Conservation (phyloP, 2,113 vertebrate genomes). For the Naja naja region DNA sequence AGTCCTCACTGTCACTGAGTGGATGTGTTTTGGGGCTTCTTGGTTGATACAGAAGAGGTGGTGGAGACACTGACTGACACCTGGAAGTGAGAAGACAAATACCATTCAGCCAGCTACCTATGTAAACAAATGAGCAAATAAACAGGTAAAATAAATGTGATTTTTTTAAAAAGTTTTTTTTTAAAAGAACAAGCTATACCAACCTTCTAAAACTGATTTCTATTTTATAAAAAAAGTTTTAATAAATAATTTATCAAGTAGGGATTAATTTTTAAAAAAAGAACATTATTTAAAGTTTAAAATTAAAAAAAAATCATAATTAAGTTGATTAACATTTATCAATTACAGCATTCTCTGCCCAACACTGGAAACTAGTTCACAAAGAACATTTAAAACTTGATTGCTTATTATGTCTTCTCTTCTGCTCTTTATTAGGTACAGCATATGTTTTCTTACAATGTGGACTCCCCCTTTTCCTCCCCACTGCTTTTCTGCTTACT, state of each 20-base stretch:
- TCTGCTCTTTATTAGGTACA: not conserved
- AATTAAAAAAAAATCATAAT: not conserved
- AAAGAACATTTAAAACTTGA: not conserved
- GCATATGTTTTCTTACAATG: not conserved
- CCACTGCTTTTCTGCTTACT: too few species aligned
- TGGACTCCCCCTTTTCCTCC: too few species aligned
- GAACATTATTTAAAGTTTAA: not conserved
- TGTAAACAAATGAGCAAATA: not conserved
- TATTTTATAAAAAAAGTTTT: not conserved
- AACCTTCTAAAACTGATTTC: not conserved
- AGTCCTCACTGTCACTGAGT: conserved; percentile 82
- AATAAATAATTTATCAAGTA: not conserved
- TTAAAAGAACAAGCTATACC: not conserved
- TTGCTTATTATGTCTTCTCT: not conserved
- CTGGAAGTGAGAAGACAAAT: conserved; percentile 72
- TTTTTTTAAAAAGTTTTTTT: not conserved
- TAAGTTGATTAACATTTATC: not conserved
- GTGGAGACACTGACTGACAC: conserved; percentile 88
- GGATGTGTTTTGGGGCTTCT: conserved; percentile 75
- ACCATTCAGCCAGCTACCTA: conserved; percentile 39
- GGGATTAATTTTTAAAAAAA: not conserved
- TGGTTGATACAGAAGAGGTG: conserved; percentile 76
- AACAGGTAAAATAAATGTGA: not conserved
- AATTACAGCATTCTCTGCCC: not conserved
- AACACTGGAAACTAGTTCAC: not conserved